Percentiles rank a stretch among this genome's conserved stretches.
Conservation (phyloP, 2,888 invertebrate genomes). For the Napeogenes sylphis region DNA sequence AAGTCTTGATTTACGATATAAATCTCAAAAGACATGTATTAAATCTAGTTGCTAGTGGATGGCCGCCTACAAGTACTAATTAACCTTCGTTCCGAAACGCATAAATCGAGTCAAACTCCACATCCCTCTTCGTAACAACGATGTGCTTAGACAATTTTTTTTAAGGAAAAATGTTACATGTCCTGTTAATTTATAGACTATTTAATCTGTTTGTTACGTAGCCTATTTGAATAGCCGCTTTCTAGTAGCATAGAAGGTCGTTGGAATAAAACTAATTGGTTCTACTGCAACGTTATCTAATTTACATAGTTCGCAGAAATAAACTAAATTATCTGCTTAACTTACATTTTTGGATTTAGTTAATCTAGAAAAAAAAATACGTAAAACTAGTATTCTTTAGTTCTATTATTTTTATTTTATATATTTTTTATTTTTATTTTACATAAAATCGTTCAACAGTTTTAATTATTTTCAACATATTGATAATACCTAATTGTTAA, state of each 20-base stretch:
- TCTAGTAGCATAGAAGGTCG: not conserved
- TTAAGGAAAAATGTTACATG: slow-evolving; percentile 17
- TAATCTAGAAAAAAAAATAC: too few species aligned
- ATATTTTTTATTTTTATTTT: too few species aligned
- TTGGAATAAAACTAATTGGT: too few species aligned
- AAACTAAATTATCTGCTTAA: too few species aligned
- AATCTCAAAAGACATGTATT: slow-evolving; percentile 23
- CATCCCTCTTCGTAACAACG: slow-evolving; percentile 51
- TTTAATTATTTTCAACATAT: too few species aligned
- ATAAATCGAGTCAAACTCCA: slow-evolving; percentile 56
- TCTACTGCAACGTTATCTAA: too few species aligned
- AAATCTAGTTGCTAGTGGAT: slow-evolving; percentile 37
- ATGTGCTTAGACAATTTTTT: slow-evolving; percentile 28
- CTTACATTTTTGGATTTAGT: too few species aligned
- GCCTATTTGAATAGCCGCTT: not conserved
- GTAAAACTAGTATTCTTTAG: too few species aligned
- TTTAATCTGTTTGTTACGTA: slow-evolving; percentile 9
- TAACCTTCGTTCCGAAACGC: slow-evolving; percentile 60
- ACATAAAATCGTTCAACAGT: too few species aligned
- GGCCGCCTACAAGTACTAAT: slow-evolving; percentile 49
- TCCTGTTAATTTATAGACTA: slow-evolving; percentile 17
- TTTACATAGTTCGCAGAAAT: too few species aligned
- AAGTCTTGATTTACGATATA: slow-evolving; percentile 1
- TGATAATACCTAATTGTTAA: too few species aligned
- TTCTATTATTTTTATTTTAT: too few species aligned